Base-by-base conservation (phyloP, 2,797 vertebrate genomes). In the Acropternis orthonyx region DNA sequence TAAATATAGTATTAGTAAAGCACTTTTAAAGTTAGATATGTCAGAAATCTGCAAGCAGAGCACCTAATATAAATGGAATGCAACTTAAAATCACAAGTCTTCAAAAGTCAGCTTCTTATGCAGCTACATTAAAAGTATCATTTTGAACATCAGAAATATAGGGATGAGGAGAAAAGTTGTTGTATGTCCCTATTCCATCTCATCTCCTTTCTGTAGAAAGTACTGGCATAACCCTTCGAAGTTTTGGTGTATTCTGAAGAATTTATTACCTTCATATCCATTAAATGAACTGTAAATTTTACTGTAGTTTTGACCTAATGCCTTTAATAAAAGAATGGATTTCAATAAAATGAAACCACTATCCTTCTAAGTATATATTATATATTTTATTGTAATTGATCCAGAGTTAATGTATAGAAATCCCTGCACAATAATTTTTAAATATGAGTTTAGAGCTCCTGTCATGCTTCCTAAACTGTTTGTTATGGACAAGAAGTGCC, bases 1-100 rank as follows among this genome's bases (percentile, higher is more conserved):
- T 84, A 94, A 94, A 94, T 89, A 87, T n/a, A 81, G 32, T 48
- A 71, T 88, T 87, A 88, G 54, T 65, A 65, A 84, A 91, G 69
- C 27, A 49, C 51, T 93, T 71, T 92, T 51, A 78, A 92, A 95
- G 95, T 82, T 43, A 62, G 66, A 56, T 85, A 52, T 39, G 36
- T 73, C 69, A 87, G 37, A 91, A 85, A 88, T 55, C 55, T 84
- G 55, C 41, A 84, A 93, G 80, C 28, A 92, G 62, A 76, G 9
- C 55, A 85, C n/a, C 36, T 83, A 77, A 77, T 56, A 22, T 73
- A 78, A 93, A 71, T 74, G 62, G 83, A 80, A 65, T 23, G 37
- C 32, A 67, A 36, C 72, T 79, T 72, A 54, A 92, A 90, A 80
- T 61, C 73, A 23, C 32, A 81, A 76, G 43, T 39, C 62, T 78